Base-by-base conservation (phyloP, 2,888 invertebrate genomes). In the Bursaphelenchus okinawaensis region DNA sequence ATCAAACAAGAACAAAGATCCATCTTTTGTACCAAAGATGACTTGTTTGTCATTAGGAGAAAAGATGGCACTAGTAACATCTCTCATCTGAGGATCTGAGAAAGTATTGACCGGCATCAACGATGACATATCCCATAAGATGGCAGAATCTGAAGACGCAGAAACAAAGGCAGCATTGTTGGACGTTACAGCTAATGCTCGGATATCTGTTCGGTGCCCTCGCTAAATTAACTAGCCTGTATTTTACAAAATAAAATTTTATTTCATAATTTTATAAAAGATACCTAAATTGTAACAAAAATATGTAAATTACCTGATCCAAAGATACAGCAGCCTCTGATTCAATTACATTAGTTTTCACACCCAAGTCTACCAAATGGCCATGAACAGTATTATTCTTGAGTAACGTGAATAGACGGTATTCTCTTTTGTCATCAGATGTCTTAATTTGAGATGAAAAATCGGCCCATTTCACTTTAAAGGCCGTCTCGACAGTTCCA, bases 11-110 rank as follows among this genome's bases (percentile, higher is more conserved):
- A 70, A 73, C 0, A 77, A 55, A 4, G 58, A 54, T 0, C 77
- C 77, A 82, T 88, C 89, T 83, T 91, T 91, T 71, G 91, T 87
- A 4, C 93, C 96, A 58, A 90, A 88, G 61, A 98, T 85, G 52
- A 91, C 88, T 86, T 95, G 91, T 16, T 92, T 87, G 85, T 98
- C 95, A 20, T 90, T 90, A 20, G 93, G 92, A 22, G 90, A 90
- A 86, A 95, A 93, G 71, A 88, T 86, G 1, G 89, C 86, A 67
- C 89, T 87, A 62, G 90, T 84, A 8, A 91, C 89, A 24, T 80
- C 77, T 23, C 65, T 68, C 65, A 81, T 66, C 77, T 90, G 89
- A 29, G 88, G 87, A 65, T 89, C 86, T 82, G 79, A 80, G 62
- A 91, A 86, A 0, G 90, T 90, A 60, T 90, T 87, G 20, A 91